Conservation (phyloP, 92 coral and sea anemone species). For the Anthopleura xanthogrammica region DNA sequence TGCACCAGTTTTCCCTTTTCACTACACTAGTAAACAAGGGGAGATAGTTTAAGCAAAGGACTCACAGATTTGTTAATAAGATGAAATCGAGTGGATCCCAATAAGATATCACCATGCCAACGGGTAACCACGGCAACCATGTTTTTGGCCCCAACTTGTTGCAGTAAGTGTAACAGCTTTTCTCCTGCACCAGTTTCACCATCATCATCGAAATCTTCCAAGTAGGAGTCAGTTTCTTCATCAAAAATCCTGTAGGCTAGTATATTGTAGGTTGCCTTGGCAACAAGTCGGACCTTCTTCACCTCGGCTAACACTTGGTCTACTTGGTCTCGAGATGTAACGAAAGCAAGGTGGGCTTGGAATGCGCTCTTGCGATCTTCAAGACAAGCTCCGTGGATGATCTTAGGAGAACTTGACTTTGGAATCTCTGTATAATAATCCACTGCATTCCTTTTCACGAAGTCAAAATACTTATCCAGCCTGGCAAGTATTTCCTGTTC, state of each 20-base stretch:
- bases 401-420: constrained; percentile 18
- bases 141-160: constrained; percentile 58
- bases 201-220: constrained; percentile 82
- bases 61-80: constrained; percentile 84
- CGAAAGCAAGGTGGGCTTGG: constrained; percentile 80
- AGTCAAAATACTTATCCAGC: background rate
- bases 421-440: background rate
- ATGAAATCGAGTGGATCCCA: constrained; percentile 83
- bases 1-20: too few relatives aligned
- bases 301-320: constrained; percentile 61
- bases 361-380: constrained; percentile 89
- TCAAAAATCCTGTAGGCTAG: constrained; percentile 74
- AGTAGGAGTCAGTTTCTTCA: constrained; percentile 35
- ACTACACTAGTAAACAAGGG: background rate
- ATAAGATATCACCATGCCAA: constrained; percentile 81
- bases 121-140: constrained; percentile 74
- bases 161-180: constrained; percentile 66
- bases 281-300: constrained; percentile 59
- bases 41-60: constrained; percentile 27
- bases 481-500: background rate
- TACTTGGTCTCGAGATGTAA: constrained; percentile 51
- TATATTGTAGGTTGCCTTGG: constrained; percentile 80
- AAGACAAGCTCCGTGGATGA: constrained; percentile 80
- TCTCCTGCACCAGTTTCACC: constrained; percentile 83
- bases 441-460: background rate